Base-by-base conservation (phyloP, 2,797 vertebrate genomes). In the Gobionotothen gibberifrons region DNA sequence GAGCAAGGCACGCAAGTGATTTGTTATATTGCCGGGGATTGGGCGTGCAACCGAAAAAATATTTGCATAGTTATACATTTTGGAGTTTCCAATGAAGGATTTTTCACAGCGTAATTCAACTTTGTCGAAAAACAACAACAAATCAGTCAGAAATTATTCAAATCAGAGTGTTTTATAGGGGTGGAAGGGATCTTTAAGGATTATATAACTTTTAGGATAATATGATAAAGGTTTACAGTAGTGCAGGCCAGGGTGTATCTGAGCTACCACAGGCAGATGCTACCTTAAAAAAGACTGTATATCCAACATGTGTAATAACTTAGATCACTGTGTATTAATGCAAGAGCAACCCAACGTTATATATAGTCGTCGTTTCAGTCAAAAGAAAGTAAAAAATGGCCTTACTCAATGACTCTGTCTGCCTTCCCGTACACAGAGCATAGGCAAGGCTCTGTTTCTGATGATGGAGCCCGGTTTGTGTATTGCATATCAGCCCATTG, bases 401-500 rank as follows among this genome's bases (percentile, higher is more conserved):
- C 16, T 76, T 32, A 52, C 14, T 17, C 9, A 26, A 51, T 55
- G 48, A 56, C 22, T 60, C 51, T 54, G 68, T 58, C 76, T 42
- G 44, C 21, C 6, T 40, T 68, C 54, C 61, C 40, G 43, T 56
- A 16, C 44, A 69, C 59, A 59, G 32, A 47, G 53, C 60, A 68
- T 19, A 67, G 73, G 69, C 64, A 65, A 17, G 11, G 19, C 63
- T 78, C 64, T 5, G 7, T 73, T 66, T 59, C 58, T 21, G 36
- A 62, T 47, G 69, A 73, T 79, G 68, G 48, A 65, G 58, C 54
- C 46, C 62, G 36, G 72, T 51, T 26, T 26, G 19, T 51, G 48
- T 61, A 40, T 19, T 56, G 19, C 26, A 59, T 43, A 65, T 73
- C 47, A 15, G 10, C 48, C 43, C 7, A 17, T 62, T 75, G 76